Percentiles rank a stretch among this genome's conserved stretches.
phyloP scores from a whole-genome alignment of 2,888 invertebrate genomes.

The Cheiracanthium punctorium region DNA sequence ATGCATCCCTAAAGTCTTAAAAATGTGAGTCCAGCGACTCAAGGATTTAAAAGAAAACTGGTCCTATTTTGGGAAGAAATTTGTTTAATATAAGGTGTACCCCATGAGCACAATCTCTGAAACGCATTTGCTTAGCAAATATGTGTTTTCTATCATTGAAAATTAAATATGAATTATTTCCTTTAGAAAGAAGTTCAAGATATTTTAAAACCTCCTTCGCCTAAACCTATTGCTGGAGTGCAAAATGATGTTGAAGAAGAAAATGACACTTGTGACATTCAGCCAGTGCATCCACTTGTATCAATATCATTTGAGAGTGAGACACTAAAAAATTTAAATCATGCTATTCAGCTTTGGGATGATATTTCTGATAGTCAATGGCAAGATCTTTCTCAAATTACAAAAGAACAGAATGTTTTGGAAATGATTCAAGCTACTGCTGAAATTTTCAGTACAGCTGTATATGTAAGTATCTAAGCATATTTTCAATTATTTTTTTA shows the following conservation, averaged over 20 bases:
- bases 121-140: no score
- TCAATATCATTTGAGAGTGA: conserved; percentile 47
- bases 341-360: conserved; percentile 45
- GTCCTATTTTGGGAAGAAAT: no score
- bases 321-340: conserved; percentile 37
- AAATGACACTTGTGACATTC: conserved; percentile 53
- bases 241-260: conserved; percentile 38
- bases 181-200: conserved; percentile 43
- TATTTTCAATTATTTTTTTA: background rate
- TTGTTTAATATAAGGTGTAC: no score
- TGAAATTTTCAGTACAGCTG: conserved; percentile 33
- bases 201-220: background rate
- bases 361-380: conserved; percentile 27
- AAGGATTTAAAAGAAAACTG: no score
- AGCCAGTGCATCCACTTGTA: conserved; percentile 45
- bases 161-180: no score
- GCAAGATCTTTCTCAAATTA: background rate
- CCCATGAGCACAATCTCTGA: no score
- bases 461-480: conserved; percentile 15
- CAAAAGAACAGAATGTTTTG: background rate
- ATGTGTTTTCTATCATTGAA: no score
- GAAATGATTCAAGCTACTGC: conserved; percentile 26
- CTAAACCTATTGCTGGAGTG: background rate
- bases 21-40: no score
- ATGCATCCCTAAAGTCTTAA: no score